Percentiles rank a stretch among this genome's conserved stretches.
These are phyloP conservation scores for Agrypnus murinus DNA, from an alignment of 2,888 invertebrate species.

Conservation along the genomic window DNA sequence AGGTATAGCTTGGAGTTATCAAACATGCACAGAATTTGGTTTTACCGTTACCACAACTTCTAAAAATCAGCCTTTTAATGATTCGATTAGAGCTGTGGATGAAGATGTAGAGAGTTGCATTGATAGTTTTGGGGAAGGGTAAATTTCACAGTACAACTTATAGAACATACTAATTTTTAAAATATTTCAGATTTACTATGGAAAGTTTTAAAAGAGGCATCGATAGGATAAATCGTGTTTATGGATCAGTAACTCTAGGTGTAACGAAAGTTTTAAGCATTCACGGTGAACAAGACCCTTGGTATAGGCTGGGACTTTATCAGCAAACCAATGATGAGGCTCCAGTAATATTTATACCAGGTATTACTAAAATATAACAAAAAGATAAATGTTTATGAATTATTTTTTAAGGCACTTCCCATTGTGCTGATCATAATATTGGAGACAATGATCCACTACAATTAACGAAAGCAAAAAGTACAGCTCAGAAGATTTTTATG, in stretches of 20 bases:
- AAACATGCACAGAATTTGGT: slow-evolving; percentile 91
- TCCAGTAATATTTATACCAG: slow-evolving; percentile 58
- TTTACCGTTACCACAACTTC: slow-evolving; percentile 85
- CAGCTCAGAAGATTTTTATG: slow-evolving; percentile 52
- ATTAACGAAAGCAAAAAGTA: slow-evolving; percentile 54
- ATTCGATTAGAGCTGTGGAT: slow-evolving; percentile 60
- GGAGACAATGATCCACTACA: slow-evolving; percentile 47
- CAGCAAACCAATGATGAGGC: slow-evolving; percentile 64
- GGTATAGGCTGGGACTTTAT: slow-evolving; percentile 74
- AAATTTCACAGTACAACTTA: slow-evolving; percentile 38
- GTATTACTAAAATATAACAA: slow-evolving; percentile 36
- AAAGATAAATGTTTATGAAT: background rate
- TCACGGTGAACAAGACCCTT: slow-evolving; percentile 77
- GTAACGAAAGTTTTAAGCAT: slow-evolving; percentile 75
- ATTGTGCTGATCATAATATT: slow-evolving; percentile 59
- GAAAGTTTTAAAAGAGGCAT: slow-evolving; percentile 77
- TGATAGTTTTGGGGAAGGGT: slow-evolving; percentile 80
- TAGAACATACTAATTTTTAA: background rate
- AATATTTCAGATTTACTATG: slow-evolving; percentile 65
- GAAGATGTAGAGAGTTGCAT: slow-evolving; percentile 82
- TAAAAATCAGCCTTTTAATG: slow-evolving; percentile 76
- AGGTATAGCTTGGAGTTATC: slow-evolving; percentile 84
- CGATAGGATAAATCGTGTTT: slow-evolving; percentile 73
- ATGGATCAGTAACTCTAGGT: slow-evolving; percentile 72
- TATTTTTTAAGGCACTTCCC: slow-evolving; percentile 55